Evolutionary conservation across 2,113 vertebrate species (phyloP).

Genomic region (Triplophysa tibetana): DNA sequence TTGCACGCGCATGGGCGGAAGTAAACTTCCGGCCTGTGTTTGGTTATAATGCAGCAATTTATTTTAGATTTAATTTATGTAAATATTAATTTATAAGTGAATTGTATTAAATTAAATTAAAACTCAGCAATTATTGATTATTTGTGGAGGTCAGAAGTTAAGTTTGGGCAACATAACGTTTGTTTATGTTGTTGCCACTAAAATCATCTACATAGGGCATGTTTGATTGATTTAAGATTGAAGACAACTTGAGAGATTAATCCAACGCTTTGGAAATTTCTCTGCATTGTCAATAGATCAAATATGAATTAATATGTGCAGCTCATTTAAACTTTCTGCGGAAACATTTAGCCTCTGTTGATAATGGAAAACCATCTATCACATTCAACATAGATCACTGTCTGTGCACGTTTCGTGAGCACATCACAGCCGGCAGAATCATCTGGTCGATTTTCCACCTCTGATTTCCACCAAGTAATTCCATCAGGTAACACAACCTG

Average conservation of each 20-base stretch:
- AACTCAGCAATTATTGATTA: too few species aligned
- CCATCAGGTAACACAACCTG: conserved; percentile 42
- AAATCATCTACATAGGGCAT: too few species aligned
- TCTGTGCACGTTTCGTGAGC: not conserved
- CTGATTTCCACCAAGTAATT: conserved; percentile 38
- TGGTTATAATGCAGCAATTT: too few species aligned
- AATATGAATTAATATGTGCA: not conserved
- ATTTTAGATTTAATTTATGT: too few species aligned
- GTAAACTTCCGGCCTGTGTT: too few species aligned
- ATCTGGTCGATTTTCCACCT: conserved; percentile 31
- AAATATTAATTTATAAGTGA: too few species aligned
- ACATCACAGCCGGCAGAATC: conserved; percentile 10
- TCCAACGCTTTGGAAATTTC: not conserved
- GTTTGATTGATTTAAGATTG: too few species aligned
- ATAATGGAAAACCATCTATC: conserved; percentile 1
- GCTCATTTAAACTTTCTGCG: not conserved
- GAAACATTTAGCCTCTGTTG: not conserved
- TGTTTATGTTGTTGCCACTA: too few species aligned
- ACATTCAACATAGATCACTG: not conserved
- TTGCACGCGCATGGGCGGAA: too few species aligned
- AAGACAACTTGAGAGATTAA: not conserved
- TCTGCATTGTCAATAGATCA: not conserved
- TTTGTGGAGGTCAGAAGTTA: too few species aligned
- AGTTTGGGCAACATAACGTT: too few species aligned
- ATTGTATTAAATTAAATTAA: too few species aligned